These are phyloP conservation scores for Vespertilio murinus DNA, from an alignment of 2,797 vertebrate species.

Conservation along the genomic window DNA sequence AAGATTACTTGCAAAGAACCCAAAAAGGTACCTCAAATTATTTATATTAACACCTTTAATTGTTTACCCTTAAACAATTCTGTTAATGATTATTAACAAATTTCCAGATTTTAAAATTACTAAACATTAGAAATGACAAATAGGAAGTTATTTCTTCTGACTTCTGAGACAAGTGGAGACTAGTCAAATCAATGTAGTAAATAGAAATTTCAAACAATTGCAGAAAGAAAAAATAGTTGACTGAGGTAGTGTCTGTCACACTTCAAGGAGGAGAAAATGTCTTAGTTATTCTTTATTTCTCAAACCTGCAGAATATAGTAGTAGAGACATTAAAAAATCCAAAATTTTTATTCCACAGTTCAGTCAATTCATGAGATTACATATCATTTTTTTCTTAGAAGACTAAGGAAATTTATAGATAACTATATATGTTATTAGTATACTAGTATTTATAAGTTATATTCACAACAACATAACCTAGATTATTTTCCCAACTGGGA, in stretches of 20 bases:
- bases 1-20: slow-evolving; percentile 27
- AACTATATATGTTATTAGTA: background rate
- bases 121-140: slow-evolving; percentile 28
- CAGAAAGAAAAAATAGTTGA: slow-evolving; percentile 74
- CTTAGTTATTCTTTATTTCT: slow-evolving; percentile 64
- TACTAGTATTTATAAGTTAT: background rate
- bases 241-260: slow-evolving; percentile 74
- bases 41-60: slow-evolving; percentile 16
- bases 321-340: slow-evolving; percentile 71
- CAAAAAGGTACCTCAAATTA: slow-evolving; percentile 4
- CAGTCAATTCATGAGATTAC: slow-evolving; percentile 49
- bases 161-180: background rate
- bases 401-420: slow-evolving; percentile 5
- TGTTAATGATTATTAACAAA: slow-evolving; percentile 54
- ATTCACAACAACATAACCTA: slow-evolving; percentile 8
- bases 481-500: slow-evolving; percentile 6
- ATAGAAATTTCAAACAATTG: slow-evolving; percentile 72
- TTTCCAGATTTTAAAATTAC: background rate
- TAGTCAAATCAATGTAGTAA: slow-evolving; percentile 61
- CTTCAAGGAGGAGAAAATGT: slow-evolving; percentile 58
- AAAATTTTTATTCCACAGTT: slow-evolving; percentile 64
- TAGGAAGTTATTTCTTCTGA: slow-evolving; percentile 19
- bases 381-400: slow-evolving; percentile 43
- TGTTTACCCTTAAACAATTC: slow-evolving; percentile 42
- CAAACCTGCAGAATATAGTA: slow-evolving; percentile 46